phyloP scores from a whole-genome alignment of 2,888 invertebrate genomes.

The Meganola albula region DNA sequence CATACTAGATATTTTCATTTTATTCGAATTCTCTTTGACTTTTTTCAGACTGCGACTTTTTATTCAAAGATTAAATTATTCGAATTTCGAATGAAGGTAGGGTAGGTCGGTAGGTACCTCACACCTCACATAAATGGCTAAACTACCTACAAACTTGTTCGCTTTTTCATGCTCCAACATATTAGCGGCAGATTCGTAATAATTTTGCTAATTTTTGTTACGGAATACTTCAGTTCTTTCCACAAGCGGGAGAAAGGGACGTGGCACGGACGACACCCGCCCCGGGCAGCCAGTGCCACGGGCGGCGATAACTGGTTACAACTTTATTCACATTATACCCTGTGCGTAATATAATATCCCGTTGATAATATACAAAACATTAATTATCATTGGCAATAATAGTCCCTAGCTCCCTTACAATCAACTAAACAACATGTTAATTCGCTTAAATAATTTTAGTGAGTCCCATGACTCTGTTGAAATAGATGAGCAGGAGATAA shows the following conservation, averaged over 20 bases:
- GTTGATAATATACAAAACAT: slow-evolving; percentile 64
- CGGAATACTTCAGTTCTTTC: slow-evolving; percentile 69
- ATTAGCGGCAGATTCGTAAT: slow-evolving; percentile 61
- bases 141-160: no score
- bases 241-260: slow-evolving; percentile 68
- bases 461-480: slow-evolving; percentile 34
- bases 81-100: no score
- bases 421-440: slow-evolving; percentile 56
- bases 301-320: slow-evolving; percentile 48
- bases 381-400: slow-evolving; percentile 62
- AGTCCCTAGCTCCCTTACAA: slow-evolving; percentile 69
- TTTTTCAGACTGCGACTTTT: no score
- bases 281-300: slow-evolving; percentile 34
- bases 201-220: slow-evolving; percentile 56
- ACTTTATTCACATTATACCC: slow-evolving; percentile 68
- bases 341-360: slow-evolving; percentile 66
- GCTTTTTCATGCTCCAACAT: no score
- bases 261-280: slow-evolving; percentile 54
- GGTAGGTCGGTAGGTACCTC: no score
- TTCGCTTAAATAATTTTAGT: slow-evolving; percentile 47
- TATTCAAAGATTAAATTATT: no score
- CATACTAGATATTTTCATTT: no score
- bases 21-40: no score
- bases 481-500: slow-evolving; percentile 36
- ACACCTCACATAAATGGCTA: no score